Percentiles rank a stretch among this genome's conserved stretches.
phyloP scores from a whole-genome alignment of 2,888 invertebrate species.

The Polietes domitor region DNA sequence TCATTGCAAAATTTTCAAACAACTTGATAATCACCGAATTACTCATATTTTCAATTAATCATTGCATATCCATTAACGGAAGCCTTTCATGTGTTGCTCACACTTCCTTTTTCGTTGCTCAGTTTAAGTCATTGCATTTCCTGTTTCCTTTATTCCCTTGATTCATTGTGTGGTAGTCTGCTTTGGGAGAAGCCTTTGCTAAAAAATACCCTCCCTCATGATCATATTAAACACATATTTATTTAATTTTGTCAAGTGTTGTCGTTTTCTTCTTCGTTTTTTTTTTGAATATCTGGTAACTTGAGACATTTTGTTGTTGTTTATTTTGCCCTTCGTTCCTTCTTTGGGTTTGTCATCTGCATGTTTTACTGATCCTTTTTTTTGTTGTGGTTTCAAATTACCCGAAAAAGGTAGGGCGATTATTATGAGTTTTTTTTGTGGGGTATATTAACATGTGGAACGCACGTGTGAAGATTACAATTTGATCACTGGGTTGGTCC shows the following conservation, averaged over 20 bases:
- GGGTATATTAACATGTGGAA: too few relatives aligned
- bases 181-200: neutral
- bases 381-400: conserved; percentile 41
- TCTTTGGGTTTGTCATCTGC: neutral
- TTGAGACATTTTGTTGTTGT: conserved; percentile 31
- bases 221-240: neutral
- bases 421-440: neutral
- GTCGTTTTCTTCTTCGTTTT: neutral
- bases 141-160: neutral
- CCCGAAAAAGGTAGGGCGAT: conserved; percentile 2
- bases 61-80: too few relatives aligned
- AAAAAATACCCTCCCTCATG: neutral
- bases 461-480: too few relatives aligned
- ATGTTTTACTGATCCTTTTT: neutral
- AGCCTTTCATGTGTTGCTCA: too few relatives aligned
- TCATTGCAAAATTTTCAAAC: too few relatives aligned
- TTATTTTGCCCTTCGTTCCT: neutral
- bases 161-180: too few relatives aligned
- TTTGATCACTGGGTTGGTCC: too few relatives aligned
- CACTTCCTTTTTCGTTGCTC: too few relatives aligned
- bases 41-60: too few relatives aligned
- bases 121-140: conserved; percentile 7
- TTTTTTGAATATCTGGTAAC: conserved; percentile 22
- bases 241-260: conserved; percentile 3
- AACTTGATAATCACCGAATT: too few relatives aligned